A percentile compares a stretch with the other conserved stretches of the same genome.
phyloP scores from a whole-genome alignment of 2,113 vertebrate genomes.

The Pholis gunnellus region DNA sequence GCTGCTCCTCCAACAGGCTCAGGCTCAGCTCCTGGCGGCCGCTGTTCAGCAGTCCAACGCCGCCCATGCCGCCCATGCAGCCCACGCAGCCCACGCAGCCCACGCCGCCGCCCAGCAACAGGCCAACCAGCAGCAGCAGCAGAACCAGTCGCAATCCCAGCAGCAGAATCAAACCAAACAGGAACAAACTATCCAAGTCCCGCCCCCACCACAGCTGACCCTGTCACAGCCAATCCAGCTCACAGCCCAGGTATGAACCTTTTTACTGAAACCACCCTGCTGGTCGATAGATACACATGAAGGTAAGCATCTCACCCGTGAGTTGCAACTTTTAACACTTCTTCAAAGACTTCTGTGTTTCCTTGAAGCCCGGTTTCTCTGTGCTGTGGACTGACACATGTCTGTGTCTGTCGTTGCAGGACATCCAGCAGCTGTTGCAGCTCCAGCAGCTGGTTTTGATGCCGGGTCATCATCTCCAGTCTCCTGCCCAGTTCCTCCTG shows the following conservation, averaged over 20 bases:
- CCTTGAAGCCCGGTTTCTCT: not conserved
- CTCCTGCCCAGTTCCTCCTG: constrained; percentile 92
- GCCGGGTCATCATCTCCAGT: constrained; percentile 90
- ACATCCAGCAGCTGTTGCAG: constrained; percentile 93
- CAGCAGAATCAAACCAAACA: constrained; percentile 69
- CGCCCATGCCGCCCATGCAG: constrained; percentile 86
- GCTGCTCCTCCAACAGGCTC: constrained; percentile 91
- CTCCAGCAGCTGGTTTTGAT: constrained; percentile 92
- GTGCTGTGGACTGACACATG: not conserved
- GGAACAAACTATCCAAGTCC: constrained; percentile 79
- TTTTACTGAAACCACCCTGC: not conserved
- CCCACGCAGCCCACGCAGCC: constrained; percentile 84
- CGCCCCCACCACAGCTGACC: constrained; percentile 85
- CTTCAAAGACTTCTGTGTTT: not conserved
- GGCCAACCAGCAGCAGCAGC: constrained; percentile 75
- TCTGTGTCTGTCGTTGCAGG: constrained; percentile 69
- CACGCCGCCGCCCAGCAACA: constrained; percentile 79
- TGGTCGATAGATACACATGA: not conserved
- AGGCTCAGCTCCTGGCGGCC: constrained; percentile 91
- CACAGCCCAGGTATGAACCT: constrained; percentile 88
- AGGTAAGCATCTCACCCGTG: not conserved
- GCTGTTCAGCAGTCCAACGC: constrained; percentile 90
- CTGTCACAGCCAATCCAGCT: constrained; percentile 94
- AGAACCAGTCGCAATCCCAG: constrained; percentile 62
- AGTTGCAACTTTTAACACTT: not conserved